Conservation (phyloP, 2,113 vertebrate genomes). For the Callorhinus ursinus region DNA sequence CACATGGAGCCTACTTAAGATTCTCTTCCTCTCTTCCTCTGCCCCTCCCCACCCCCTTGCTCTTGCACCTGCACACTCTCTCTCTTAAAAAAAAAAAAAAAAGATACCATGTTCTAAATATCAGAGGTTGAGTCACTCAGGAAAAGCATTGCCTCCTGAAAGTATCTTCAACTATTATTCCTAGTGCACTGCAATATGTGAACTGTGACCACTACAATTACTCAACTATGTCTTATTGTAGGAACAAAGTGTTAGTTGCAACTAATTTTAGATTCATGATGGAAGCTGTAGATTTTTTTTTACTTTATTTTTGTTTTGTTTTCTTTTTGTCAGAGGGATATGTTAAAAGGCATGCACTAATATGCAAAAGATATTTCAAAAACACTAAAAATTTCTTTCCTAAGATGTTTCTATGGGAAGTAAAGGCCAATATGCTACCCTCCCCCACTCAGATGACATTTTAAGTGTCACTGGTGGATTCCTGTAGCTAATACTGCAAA, state of each 20-base stretch:
- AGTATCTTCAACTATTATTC: not conserved
- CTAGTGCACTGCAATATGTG: not conserved
- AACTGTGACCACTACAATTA: not conserved
- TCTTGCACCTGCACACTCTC: not conserved
- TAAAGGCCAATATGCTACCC: not conserved
- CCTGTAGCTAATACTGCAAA: not conserved
- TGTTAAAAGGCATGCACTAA: not conserved
- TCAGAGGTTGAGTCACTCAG: not conserved
- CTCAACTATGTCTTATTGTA: not conserved
- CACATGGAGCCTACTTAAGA: not conserved
- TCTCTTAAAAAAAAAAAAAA: too few relatives aligned
- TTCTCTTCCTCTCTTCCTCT: not conserved
- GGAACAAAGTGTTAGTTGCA: not conserved
- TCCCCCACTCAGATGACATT: not conserved
- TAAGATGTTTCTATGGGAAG: not conserved
- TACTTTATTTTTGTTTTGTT: not conserved
- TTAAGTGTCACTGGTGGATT: not conserved
- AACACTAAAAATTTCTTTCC: not conserved
- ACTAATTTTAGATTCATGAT: not conserved
- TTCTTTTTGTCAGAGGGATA: not conserved
- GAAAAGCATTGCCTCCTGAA: not conserved
- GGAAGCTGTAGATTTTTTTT: not conserved
- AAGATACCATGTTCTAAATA: not conserved
- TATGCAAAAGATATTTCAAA: constrained; percentile 15
- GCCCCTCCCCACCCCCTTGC: not conserved